Conservation (phyloP, 1,140 invertebrate genomes). For the Chironomus tepperi region DNA sequence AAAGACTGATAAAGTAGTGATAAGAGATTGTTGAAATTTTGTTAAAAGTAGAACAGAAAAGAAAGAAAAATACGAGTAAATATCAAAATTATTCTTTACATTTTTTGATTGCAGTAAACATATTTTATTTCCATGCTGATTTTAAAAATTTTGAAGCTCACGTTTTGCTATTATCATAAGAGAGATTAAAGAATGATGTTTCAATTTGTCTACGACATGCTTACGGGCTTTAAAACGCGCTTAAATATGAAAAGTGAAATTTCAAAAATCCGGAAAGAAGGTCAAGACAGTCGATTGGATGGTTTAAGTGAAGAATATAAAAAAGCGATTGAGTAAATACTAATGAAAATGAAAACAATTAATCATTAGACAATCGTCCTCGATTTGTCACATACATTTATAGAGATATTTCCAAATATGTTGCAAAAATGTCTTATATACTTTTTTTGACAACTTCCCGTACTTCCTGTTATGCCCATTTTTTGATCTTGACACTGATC, state of each 20-base stretch:
- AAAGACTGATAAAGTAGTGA: constrained; percentile 2
- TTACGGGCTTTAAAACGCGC: not conserved
- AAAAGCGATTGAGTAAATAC: not conserved
- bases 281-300: not conserved
- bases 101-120: not conserved
- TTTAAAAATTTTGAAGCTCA: not conserved
- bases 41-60: not conserved
- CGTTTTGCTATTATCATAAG: not conserved
- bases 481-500: not conserved
- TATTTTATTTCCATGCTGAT: not conserved
- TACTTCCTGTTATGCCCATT: too few species aligned
- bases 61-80: not conserved
- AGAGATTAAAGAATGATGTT: not conserved
- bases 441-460: not conserved
- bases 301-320: not conserved
- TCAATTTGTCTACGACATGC: not conserved
- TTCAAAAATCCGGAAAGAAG: not conserved
- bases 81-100: not conserved
- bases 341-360: not conserved
- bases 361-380: not conserved
- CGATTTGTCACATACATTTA: too few species aligned
- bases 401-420: too few species aligned
- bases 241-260: constrained; percentile 8
- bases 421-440: too few species aligned
- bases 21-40: not conserved